Evolutionary conservation across 2,888 invertebrate species (phyloP), one percentile per base, ranked within the genome.

Genomic region (Pemphredon lugubris): DNA sequence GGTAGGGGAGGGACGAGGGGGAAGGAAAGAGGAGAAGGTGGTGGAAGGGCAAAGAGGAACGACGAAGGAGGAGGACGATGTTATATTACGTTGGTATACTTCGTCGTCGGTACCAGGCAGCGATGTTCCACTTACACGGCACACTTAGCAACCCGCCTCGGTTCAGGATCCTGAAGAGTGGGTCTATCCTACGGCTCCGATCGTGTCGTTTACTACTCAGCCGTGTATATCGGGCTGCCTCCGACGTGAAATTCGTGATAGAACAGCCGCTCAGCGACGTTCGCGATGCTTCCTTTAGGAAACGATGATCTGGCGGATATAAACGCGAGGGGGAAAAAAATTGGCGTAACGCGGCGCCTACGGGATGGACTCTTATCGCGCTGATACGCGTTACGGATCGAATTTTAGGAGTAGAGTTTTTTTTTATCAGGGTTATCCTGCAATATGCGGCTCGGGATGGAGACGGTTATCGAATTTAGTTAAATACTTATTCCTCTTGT

Each of bases 51-150:
- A 69, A 82, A 67, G 77, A 69, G 73, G 80, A 72, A 81, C 82
- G 83, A 80, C 81, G 80, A 83, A 81, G 84, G 84, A 86, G 83
- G 76, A 73, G 78, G 68, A 74, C 67, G 78, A 77, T 68, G 78
- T 80, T 78, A 80, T 73, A 87, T 83, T 77, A 83, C 80, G 83
- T 83, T 84, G 86, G 88, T 88, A 87, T 83, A 89, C 87, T 88
- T 87, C 84, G 85, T 79, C 77, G 80, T 77, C 82, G 87, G 87
- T 89, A 85, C 88, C 88, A 87, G 87, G 87, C 87, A 86, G 86
- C 86, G 89, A 88, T 87, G 89, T 88, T 88, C 89, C 84, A 89
- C 89, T 89, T 89, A 88, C 84, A 81, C 87, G 89, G 86, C 89
- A 89, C 88, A 89, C 89, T 89, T 89, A 84, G 69, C 84, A 77